Evolutionary conservation across 2,888 invertebrate species (phyloP).

Genomic region (Drosophila emarginata): DNA sequence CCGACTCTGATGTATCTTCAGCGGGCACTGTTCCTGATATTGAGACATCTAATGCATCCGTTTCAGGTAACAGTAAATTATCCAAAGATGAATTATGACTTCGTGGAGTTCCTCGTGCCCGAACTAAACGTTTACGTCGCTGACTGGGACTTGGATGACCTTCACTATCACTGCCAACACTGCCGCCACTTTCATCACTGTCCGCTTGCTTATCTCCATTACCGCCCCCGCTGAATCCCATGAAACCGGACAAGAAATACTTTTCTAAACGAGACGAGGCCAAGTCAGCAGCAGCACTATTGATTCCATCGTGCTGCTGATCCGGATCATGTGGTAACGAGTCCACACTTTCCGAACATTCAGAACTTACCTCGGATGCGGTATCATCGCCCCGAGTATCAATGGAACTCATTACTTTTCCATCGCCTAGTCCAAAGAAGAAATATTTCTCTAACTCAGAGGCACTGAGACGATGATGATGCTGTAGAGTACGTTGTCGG

Average conservation of each 20-base stretch:
- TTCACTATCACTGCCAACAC: conserved; percentile 95
- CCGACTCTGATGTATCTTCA: conserved; percentile 88
- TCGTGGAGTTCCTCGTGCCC: conserved; percentile 91
- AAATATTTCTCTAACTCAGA: conserved; percentile 95
- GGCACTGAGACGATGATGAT: conserved; percentile 87
- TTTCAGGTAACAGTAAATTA: conserved; percentile 85
- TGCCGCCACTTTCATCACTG: conserved; percentile 85
- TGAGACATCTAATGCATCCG: conserved; percentile 61
- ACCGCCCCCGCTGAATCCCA: conserved; percentile 89
- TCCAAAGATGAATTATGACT: conserved; percentile 92
- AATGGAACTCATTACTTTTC: conserved; percentile 82
- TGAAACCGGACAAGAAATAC: conserved; percentile 93
- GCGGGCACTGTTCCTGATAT: conserved; percentile 82
- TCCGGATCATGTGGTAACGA: conserved; percentile 84
- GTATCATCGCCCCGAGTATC: conserved; percentile 85
- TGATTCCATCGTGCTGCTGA: conserved; percentile 83
- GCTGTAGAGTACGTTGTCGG: conserved; percentile 79
- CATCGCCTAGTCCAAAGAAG: conserved; percentile 92
- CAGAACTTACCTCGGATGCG: conserved; percentile 91
- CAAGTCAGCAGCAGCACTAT: conserved; percentile 88
- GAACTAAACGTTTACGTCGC: conserved; percentile 89
- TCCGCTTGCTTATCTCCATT: conserved; percentile 88
- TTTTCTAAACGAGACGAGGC: conserved; percentile 94
- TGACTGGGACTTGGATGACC: conserved; percentile 94
- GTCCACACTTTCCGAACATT: conserved; percentile 92